Evolutionary conservation across 2,888 invertebrate species (phyloP).

Genomic region (Rhagonycha lutea): DNA sequence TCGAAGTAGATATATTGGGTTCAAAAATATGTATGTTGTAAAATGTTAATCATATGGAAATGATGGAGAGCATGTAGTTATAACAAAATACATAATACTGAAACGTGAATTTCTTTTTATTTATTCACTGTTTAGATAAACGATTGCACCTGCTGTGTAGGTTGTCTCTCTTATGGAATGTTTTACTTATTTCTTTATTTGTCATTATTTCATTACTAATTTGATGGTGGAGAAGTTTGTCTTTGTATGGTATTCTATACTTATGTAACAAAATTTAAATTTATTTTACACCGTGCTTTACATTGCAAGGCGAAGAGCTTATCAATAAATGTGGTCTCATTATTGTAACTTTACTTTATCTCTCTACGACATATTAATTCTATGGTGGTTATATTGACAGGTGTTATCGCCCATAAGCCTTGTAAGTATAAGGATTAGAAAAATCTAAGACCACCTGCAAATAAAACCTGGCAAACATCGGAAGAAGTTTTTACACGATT

Average conservation of each 20-base stretch:
- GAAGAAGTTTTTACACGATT: background rate
- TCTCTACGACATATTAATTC: background rate
- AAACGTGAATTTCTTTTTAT: conserved; percentile 29
- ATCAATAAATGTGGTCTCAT: background rate
- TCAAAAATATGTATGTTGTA: background rate
- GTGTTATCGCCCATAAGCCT: background rate
- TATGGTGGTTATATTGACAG: conserved; percentile 1
- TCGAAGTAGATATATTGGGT: background rate
- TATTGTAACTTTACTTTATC: background rate
- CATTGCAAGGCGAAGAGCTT: background rate
- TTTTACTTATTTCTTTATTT: conserved; percentile 35
- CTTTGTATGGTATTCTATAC: background rate
- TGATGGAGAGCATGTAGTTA: background rate
- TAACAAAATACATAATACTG: conserved; percentile 6
- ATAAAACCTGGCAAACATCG: background rate
- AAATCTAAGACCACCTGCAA: background rate
- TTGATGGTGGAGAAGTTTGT: conserved; percentile 26
- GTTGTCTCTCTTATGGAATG: conserved; percentile 28
- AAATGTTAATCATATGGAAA: background rate
- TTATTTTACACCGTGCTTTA: background rate
- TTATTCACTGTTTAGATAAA: conserved; percentile 31
- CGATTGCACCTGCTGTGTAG: conserved; percentile 34
- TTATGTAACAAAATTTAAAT: background rate
- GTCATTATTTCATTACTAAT: conserved; percentile 36
- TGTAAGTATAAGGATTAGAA: background rate